Conservation (phyloP, 2,888 invertebrate species). For the Schizotus pectinicornis region DNA sequence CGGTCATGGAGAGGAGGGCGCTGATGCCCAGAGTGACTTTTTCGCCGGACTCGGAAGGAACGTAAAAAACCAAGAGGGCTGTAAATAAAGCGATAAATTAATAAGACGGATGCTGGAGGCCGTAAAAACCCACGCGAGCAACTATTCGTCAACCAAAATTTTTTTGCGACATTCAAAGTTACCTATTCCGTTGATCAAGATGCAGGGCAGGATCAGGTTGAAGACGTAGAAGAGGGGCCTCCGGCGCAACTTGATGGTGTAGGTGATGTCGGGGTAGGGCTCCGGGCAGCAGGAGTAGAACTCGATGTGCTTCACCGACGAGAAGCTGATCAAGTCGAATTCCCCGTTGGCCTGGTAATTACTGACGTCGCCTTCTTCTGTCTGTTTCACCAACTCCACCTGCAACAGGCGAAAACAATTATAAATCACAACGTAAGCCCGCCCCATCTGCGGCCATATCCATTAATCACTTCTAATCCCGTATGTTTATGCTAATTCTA, state of each 20-base stretch:
- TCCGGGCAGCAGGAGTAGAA: constrained; percentile 83
- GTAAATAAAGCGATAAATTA: constrained; percentile 36
- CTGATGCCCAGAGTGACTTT: constrained; percentile 88
- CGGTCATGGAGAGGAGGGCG: constrained; percentile 86
- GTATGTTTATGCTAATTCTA: too few species aligned
- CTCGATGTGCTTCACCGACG: constrained; percentile 73
- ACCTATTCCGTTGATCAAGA: constrained; percentile 86
- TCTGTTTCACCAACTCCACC: constrained; percentile 78
- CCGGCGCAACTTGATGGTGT: constrained; percentile 75
- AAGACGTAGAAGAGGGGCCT: constrained; percentile 86
- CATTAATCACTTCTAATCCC: neutral
- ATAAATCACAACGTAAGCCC: neutral
- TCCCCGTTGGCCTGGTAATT: constrained; percentile 93
- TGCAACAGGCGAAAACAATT: constrained; percentile 48
- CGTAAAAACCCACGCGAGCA: neutral
- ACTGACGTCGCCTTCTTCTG: constrained; percentile 82
- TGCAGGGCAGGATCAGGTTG: constrained; percentile 83
- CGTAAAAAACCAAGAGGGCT: constrained; percentile 86
- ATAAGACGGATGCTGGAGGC: neutral
- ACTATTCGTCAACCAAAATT: too few species aligned
- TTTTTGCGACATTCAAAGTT: too few species aligned
- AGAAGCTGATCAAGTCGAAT: constrained; percentile 82
- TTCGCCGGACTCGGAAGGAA: constrained; percentile 86
- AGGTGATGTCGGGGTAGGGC: constrained; percentile 85
- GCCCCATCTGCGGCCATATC: neutral